Base-by-base conservation (phyloP, 1,140 invertebrate genomes). In the Mamestra configurata region DNA sequence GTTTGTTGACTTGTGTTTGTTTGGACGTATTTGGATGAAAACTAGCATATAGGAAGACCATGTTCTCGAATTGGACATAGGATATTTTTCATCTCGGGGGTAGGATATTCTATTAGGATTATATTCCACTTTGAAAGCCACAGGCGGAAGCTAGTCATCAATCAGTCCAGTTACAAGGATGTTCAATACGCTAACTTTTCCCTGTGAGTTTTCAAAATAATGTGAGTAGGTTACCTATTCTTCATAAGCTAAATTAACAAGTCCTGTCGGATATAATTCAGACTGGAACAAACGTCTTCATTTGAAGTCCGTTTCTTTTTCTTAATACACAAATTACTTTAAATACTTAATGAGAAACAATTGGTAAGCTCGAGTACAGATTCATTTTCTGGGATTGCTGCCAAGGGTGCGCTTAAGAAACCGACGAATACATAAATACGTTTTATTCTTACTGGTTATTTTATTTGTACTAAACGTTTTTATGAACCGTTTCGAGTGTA, bases 301-400 rank as follows among this genome's bases (percentile, higher is more conserved):
- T 35, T 61, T 18, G 11, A 18, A 35, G 31, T 31, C n/a, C 13
- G 24, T 35, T 61, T 61, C 3, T 35, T 35, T 37, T 55, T 61
- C 27, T 37, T 61, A 61, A 13, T 61, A 35, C 59, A 13, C 5
- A 18, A 61, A 61, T 61, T 61, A 61, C 59, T 37, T 61, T 61
- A 61, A 61, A 61, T n/a, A 61, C 59, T 61, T 37, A 61, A 61
- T 37, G 27, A 61, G 59, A 61, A n/a, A 18, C 31, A 61, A 22
- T 37, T 18, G 59, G 20, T 5, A 11, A 35, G 59, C 59, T 55
- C 7, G 24, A 31, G 57, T 31, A 18, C 59, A 61, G 59, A 61
- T 61, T 55, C 27, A 35, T n/a, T 31, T 6, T 31, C 24, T 35
- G 59, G 31, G 31, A 37, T 18, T 18, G 31, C 31, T 35, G 59